Evolutionary conservation across 2,888 invertebrate species (phyloP).

Genomic region (Drosophila lacicola): DNA sequence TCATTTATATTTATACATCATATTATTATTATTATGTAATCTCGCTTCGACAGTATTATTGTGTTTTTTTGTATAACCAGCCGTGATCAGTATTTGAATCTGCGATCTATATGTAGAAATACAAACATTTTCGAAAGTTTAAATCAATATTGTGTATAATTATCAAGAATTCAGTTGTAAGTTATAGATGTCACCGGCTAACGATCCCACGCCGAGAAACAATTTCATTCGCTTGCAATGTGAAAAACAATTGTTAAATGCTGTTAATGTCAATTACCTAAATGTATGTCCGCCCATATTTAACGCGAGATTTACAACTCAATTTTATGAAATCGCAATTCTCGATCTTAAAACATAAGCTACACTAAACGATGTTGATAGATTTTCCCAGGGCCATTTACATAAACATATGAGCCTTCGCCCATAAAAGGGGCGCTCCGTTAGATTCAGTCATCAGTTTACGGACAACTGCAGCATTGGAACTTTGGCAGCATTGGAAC

Average conservation of each 20-base stretch:
- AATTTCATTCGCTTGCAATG: conserved; percentile 34
- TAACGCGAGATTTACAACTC: conserved; percentile 80
- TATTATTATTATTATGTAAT: conserved; percentile 21
- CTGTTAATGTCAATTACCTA: conserved; percentile 66
- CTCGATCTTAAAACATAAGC: conserved; percentile 64
- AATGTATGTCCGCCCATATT: conserved; percentile 75
- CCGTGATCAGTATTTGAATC: conserved; percentile 7
- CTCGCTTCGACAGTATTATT: conserved; percentile 21
- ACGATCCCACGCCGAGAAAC: conserved; percentile 35
- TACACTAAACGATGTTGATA: conserved; percentile 73
- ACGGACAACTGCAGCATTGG: conserved; percentile 16
- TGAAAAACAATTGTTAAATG: conserved; percentile 40
- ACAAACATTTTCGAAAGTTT: conserved; percentile 6
- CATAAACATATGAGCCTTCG: conserved; percentile 9
- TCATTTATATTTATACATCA: conserved; percentile 15
- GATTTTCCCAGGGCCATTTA: conserved; percentile 61
- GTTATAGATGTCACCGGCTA: conserved; percentile 11
- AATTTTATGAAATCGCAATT: conserved; percentile 64
- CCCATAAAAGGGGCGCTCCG: conserved; percentile 52
- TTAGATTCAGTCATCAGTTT: conserved; percentile 47
- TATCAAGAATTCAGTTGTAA: conserved; percentile 19
- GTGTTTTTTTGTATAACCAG: not conserved
- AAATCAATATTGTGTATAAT: conserved; percentile 19
- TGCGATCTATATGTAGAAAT: conserved; percentile 17
- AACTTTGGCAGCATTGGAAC: conserved; percentile 72